These are phyloP conservation scores for Acleris literana DNA, from an alignment of 2,888 invertebrate species.

Conservation along the genomic window DNA sequence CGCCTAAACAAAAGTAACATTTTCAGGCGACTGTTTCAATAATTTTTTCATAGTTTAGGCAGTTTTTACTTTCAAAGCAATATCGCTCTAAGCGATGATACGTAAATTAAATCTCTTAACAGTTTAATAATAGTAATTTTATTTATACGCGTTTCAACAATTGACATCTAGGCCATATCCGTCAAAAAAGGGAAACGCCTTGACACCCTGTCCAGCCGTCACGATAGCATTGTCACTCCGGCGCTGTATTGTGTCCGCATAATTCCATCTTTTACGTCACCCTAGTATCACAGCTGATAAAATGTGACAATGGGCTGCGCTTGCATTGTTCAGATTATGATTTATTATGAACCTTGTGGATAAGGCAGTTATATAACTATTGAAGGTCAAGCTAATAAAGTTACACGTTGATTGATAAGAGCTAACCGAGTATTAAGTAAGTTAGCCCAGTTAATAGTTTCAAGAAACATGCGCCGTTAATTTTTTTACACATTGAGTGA, in stretches of 20 bases:
- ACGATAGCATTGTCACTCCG: conserved; percentile 52
- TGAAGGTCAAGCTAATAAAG: too few species aligned
- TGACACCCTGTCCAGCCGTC: conserved; percentile 57
- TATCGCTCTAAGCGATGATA: too few species aligned
- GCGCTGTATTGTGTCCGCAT: conserved; percentile 53
- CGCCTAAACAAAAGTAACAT: too few species aligned
- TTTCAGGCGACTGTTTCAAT: too few species aligned
- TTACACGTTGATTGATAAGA: too few species aligned
- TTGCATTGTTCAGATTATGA: conserved; percentile 22
- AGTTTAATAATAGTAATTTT: not conserved
- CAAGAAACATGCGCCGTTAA: too few species aligned
- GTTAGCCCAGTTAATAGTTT: too few species aligned
- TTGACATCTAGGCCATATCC: conserved; percentile 53
- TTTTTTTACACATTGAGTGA: too few species aligned
- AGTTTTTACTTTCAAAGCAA: too few species aligned
- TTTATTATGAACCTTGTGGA: conserved; percentile 18
- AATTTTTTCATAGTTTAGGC: too few species aligned
- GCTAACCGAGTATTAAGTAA: too few species aligned
- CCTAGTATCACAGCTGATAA: conserved; percentile 21
- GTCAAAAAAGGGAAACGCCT: conserved; percentile 67
- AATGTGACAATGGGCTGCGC: conserved; percentile 21
- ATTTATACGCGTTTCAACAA: conserved; percentile 24
- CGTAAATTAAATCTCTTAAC: not conserved
- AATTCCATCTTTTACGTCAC: conserved; percentile 45
- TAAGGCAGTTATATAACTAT: conserved; percentile 1